Percentiles rank a stretch among this genome's conserved stretches.
phyloP scores from a whole-genome alignment of 2,113 vertebrate species.

The Hylia prasina region DNA sequence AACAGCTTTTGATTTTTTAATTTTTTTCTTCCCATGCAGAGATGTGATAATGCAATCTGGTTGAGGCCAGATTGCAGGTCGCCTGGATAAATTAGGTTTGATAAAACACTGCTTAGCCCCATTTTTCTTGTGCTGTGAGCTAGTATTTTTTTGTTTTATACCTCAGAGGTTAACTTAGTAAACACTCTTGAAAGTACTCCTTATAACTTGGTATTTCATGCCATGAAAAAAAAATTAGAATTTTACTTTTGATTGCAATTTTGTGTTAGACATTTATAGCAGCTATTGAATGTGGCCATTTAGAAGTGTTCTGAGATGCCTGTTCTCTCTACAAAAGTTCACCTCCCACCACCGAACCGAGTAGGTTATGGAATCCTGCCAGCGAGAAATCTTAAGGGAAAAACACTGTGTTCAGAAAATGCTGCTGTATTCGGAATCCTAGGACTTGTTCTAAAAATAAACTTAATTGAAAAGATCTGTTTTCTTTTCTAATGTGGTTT shows the following conservation, averaged over 20 bases:
- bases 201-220: neutral
- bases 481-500: slow-evolving; percentile 64
- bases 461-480: slow-evolving; percentile 60
- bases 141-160: neutral
- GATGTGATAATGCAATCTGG: slow-evolving; percentile 4
- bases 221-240: neutral
- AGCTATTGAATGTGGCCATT: neutral
- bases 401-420: slow-evolving; percentile 52
- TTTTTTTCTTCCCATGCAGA: neutral
- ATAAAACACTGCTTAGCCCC: neutral
- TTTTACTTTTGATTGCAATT: neutral
- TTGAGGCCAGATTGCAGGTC: slow-evolving; percentile 8
- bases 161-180: neutral
- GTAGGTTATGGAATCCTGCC: slow-evolving; percentile 15
- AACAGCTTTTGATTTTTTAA: neutral
- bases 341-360: neutral
- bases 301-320: neutral
- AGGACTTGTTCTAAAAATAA: slow-evolving; percentile 65
- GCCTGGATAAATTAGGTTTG: slow-evolving; percentile 34
- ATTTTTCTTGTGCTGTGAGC: neutral
- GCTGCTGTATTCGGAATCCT: slow-evolving; percentile 50
- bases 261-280: neutral
- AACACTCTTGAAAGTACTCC: neutral
- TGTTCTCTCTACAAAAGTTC: slow-evolving; percentile 24
- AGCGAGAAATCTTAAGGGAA: slow-evolving; percentile 44